Conservation (phyloP, 2,113 vertebrate genomes). For the Indri indri region DNA sequence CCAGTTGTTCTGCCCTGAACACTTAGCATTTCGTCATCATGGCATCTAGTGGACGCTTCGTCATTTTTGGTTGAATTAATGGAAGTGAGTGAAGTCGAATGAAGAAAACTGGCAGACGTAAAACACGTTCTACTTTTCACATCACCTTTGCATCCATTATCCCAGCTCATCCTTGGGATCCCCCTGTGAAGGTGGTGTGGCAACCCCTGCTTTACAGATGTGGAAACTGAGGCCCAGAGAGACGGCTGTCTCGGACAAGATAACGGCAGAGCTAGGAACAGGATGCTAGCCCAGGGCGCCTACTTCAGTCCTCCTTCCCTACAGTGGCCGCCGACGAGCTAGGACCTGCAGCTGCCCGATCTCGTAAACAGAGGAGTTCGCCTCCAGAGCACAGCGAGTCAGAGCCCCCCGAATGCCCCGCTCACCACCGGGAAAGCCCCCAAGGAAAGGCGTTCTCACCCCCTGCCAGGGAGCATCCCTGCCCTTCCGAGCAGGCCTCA, state of each 20-base stretch:
- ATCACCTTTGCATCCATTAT: background rate
- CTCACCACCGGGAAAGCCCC: background rate
- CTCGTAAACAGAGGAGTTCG: background rate
- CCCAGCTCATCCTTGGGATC: too few relatives aligned
- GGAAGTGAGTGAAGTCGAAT: background rate
- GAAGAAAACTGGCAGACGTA: background rate
- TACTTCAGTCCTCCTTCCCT: background rate
- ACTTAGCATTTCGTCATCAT: background rate
- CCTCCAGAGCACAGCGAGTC: too few relatives aligned
- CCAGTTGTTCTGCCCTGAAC: background rate
- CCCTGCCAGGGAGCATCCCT: background rate
- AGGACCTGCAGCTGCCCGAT: background rate
- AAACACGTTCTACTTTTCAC: background rate
- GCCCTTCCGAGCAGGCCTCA: background rate
- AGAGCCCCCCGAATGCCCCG: background rate
- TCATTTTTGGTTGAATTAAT: background rate
- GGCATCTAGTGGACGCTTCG: background rate
- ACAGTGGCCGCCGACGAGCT: background rate
- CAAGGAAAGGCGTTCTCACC: background rate
- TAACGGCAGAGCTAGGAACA: background rate
- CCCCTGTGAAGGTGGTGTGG: background rate
- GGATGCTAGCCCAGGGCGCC: background rate
- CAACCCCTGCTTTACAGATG: background rate
- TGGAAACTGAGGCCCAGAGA: background rate
- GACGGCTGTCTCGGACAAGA: background rate